Percentiles rank a stretch among this genome's conserved stretches.
Conservation (phyloP, 1,140 invertebrate genomes). For the Oryzaephilus surinamensis region DNA sequence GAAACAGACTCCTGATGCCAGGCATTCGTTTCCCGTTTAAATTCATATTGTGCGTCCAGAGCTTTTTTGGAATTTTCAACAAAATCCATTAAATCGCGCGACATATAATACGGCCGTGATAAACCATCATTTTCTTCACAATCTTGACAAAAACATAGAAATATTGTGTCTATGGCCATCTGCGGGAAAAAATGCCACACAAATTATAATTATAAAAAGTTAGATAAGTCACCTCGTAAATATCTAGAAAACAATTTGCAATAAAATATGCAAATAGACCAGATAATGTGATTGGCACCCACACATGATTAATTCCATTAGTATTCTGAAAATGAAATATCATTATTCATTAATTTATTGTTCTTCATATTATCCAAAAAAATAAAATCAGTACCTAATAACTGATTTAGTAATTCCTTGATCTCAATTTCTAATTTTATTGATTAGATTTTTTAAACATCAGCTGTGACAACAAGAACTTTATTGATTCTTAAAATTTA, state of each 20-base stretch:
- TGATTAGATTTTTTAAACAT: too few species aligned
- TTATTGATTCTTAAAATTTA: too few species aligned
- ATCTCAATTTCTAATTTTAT: too few species aligned
- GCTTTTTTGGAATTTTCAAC: constrained; percentile 55
- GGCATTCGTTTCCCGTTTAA: too few species aligned
- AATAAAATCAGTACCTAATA: too few species aligned
- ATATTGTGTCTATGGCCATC: constrained; percentile 76
- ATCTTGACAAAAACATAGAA: constrained; percentile 75
- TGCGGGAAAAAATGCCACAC: constrained; percentile 35
- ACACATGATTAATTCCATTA: constrained; percentile 51
- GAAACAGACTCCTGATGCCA: too few species aligned
- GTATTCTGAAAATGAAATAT: constrained; percentile 40
- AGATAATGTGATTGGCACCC: constrained; percentile 53
- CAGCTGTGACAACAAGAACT: too few species aligned
- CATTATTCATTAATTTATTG: too few species aligned
- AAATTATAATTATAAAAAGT: constrained; percentile 8
- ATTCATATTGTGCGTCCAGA: constrained; percentile 30
- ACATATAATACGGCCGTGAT: constrained; percentile 62
- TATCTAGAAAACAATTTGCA: constrained; percentile 62
- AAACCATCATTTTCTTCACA: constrained; percentile 64
- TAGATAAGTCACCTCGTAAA: constrained; percentile 54
- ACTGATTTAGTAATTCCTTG: too few species aligned
- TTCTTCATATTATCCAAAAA: too few species aligned
- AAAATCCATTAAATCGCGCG: constrained; percentile 58
- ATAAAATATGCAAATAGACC: constrained; percentile 61